phyloP scores from a whole-genome alignment of 1,140 invertebrate species.

The Megalopta genalis region DNA sequence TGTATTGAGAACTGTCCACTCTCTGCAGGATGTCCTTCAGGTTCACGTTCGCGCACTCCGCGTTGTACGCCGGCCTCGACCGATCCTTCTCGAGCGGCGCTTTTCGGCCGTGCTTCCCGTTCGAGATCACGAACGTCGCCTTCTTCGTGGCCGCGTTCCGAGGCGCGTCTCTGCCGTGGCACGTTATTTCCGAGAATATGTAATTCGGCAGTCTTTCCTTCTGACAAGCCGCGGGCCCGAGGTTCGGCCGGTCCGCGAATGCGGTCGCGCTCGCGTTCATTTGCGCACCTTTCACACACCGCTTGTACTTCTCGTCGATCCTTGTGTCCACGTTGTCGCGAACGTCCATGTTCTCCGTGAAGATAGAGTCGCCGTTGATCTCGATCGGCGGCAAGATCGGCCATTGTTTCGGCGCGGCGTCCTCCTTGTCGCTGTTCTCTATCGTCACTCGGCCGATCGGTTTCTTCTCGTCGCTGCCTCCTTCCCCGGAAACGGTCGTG shows the following conservation, averaged over 20 bases:
- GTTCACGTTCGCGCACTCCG: constrained; percentile 60
- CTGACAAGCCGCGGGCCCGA: constrained; percentile 3
- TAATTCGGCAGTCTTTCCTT: constrained; percentile 71
- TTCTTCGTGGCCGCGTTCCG: constrained; percentile 38
- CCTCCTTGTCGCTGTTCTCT: neutral
- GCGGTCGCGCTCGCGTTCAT: constrained; percentile 31
- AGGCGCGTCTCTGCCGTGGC: constrained; percentile 15
- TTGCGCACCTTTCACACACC: constrained; percentile 72
- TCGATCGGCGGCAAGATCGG: constrained; percentile 49
- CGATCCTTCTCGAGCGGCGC: constrained; percentile 13
- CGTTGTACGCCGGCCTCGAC: neutral
- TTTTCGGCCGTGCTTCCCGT: constrained; percentile 33
- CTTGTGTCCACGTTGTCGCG: constrained; percentile 64
- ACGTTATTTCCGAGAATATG: constrained; percentile 54
- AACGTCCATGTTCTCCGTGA: constrained; percentile 45
- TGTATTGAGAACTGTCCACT: constrained; percentile 63
- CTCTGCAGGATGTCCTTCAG: constrained; percentile 73
- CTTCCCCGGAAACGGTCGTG: neutral
- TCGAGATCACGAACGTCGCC: neutral
- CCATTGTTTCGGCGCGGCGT: constrained; percentile 48
- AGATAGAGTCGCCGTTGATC: constrained; percentile 48
- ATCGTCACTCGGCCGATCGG: neutral
- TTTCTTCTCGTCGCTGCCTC: neutral
- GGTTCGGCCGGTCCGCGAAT: neutral
- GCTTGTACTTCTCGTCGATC: constrained; percentile 77